Base-by-base conservation (phyloP, 2,888 invertebrate genomes). In the Cerastis rubricosa region DNA sequence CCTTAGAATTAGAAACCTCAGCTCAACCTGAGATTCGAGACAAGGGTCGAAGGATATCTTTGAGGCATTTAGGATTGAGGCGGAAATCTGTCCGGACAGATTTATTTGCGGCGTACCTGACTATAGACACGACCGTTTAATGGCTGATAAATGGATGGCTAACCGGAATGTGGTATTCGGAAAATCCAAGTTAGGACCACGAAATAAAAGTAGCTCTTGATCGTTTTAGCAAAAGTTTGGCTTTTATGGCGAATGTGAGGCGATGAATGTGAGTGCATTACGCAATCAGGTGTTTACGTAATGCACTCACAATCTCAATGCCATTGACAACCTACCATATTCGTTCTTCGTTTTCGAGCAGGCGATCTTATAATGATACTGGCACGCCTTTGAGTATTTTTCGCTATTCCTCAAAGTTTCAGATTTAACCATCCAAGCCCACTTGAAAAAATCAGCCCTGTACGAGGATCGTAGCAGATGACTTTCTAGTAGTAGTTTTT, bases 51-150 rank as follows among this genome's bases (percentile, higher is more conserved):
- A 7, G 71, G 11, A 79, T 57, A 49, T 63, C 29, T 78, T 67
- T 67, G 67, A 7, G 47, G 61, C 71, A 2, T 54, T 54, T 40
- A 57, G 14, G 29, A 66, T 64, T 14, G n/a, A 54, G 11, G 6
- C 17, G 22, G 43, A 73, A 64, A 79, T 78, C 47, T 35, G 7
- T 51, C 35, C 29, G 9, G 29, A 61, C 51, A 64, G 49, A 67
- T 68, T 67, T 67, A 71, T 59, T 77, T n/a, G 35, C 45, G 19
- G 57, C 22, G n/a, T 75, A 43, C 35, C 43, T 74, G 40, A 74
- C 40, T 17, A 7, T 22, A n/a, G 40, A 22, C 25, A 29, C 25
- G 8, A 57, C 8, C 7, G 29, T 66, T 77, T 49, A 29, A 66
- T 49, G 29, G 29, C 19, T 59, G 59, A 29, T 29, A 59, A 59